Base-by-base conservation (phyloP, 1,140 invertebrate species). In the Cotesia typhae region DNA sequence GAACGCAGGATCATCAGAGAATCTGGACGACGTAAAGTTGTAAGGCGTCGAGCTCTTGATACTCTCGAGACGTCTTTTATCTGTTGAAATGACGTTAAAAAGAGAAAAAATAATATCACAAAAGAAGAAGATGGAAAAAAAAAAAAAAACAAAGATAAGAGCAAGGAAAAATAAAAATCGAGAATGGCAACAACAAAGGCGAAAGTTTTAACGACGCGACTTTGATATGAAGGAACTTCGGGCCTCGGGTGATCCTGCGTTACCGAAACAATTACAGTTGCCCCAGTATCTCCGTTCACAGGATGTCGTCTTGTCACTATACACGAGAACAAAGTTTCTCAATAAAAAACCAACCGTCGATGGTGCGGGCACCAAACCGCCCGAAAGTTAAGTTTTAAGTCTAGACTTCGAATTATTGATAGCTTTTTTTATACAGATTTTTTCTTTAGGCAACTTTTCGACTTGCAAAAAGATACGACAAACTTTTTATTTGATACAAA, bases 391-490 rank as follows among this genome's bases (percentile, higher is more conserved):
- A 67, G 47, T 20, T 59, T 20, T 9, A 6, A 14, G 57, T 59
- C 17, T 20, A 59, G 17, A 59, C 57, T 17, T 59, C 57, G 57
- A 67, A 52, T 51, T 67, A 67, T 65, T 41, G 63, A 51, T 51
- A 36, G 52, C n/a, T 9, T n/a, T 41, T 57, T 65, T 66, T 53
- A 12, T 37, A 14, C 9, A 47, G 4, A 17, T 47, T 66, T 14
- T 35, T 28, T 28, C 20, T 66, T 28, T 66, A 51, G 17, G 37
- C 52, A 57, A 52, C 55, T 66, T 66, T 63, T 20, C 14, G 64
- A 72, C 70, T 72, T 66, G 70, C 70, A 72, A 66, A 67, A 63
- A 70, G 70, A 66, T 72, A 72, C 70, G 70, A 60, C 65, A 38
- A 65, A 72, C 64, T 53, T 67, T 72, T 51, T 65, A 61, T 70